Evolutionary conservation across 2,113 vertebrate species (phyloP).

Genomic region (Xyrauchen texanus): DNA sequence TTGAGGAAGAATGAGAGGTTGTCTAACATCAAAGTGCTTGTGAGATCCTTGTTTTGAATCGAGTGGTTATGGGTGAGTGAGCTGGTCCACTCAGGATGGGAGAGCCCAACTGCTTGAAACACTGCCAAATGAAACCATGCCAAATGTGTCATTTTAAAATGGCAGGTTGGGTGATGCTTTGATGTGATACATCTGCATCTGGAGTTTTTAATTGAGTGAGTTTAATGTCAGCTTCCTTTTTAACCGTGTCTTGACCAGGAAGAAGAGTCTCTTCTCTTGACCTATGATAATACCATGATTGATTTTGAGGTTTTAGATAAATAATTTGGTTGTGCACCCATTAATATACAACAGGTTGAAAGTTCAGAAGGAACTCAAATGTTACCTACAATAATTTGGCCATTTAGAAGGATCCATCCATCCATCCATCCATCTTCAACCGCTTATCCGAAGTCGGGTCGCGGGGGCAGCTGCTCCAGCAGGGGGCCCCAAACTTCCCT

Average conservation of each 20-base stretch:
- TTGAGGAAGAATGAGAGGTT: too few species aligned
- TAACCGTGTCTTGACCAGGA: background rate
- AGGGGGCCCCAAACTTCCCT: too few species aligned
- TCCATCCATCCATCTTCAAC: too few species aligned
- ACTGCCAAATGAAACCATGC: conserved; percentile 34
- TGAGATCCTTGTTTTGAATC: conserved; percentile 13
- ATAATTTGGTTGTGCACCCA: conserved; percentile 50
- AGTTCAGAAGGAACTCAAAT: conserved; percentile 13
- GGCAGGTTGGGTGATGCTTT: conserved; percentile 23
- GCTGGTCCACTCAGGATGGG: background rate
- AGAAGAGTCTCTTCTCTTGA: background rate
- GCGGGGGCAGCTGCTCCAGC: too few species aligned
- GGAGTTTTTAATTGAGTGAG: background rate
- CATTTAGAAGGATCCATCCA: too few species aligned
- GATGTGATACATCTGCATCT: conserved; percentile 28
- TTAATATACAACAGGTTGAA: conserved; percentile 38
- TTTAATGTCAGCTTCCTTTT: background rate
- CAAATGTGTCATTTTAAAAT: conserved; percentile 29
- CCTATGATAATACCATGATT: conserved; percentile 29
- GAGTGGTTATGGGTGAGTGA: conserved; percentile 17
- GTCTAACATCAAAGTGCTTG: too few species aligned
- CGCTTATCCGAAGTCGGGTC: too few species aligned
- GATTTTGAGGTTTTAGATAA: conserved; percentile 68
- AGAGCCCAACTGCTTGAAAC: conserved; percentile 43
- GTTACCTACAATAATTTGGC: too few species aligned